A percentile compares a stretch with the other conserved stretches of the same genome.
These are phyloP conservation scores for Ctenomys sociabilis DNA, from an alignment of 2,113 vertebrate genomes.

Conservation along the genomic window DNA sequence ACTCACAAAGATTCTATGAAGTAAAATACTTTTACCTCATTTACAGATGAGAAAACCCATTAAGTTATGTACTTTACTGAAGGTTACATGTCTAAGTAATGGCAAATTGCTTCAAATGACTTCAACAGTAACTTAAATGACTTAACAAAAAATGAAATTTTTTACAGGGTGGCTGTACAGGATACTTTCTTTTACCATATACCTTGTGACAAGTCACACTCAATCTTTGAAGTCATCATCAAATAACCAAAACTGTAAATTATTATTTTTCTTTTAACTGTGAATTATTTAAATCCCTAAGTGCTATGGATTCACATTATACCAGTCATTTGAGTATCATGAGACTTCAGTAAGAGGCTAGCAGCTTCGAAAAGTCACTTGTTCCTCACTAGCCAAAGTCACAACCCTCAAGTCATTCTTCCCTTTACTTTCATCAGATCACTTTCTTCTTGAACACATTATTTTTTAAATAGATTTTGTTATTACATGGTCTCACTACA, in stretches of 20 bases:
- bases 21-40: neutral
- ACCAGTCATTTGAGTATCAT: neutral
- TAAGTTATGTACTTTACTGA: neutral
- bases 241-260: neutral
- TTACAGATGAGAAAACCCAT: neutral
- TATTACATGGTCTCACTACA: too few species aligned
- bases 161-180: neutral
- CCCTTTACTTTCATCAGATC: neutral
- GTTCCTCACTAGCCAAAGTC: neutral
- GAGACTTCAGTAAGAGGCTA: neutral
- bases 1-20: neutral
- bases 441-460: neutral
- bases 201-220: neutral
- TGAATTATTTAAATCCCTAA: neutral
- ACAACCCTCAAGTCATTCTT: neutral
- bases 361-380: neutral
- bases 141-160: conserved; percentile 10
- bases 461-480: neutral
- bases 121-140: neutral
- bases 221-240: neutral
- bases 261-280: neutral
- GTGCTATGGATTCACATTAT: neutral
- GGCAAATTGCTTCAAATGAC: neutral
- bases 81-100: neutral
- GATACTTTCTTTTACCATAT: neutral